Evolutionary conservation across 37 sponge, comb jelly and placozoan species (phyloP).

Genomic region (Spongilla lacustris): DNA sequence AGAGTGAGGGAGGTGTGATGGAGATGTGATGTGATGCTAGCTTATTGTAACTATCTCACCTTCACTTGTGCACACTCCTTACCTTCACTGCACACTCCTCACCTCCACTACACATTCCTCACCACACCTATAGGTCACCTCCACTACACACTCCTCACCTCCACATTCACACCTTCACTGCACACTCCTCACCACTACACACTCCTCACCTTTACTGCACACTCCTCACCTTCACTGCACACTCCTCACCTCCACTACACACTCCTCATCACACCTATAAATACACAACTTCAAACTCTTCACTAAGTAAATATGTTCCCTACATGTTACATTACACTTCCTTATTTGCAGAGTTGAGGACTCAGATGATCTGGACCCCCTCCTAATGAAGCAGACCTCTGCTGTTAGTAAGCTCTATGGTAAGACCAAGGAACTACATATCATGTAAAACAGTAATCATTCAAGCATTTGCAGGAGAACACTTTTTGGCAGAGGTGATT

Average conservation of each 20-base stretch:
- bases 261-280: neutral
- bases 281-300: no score
- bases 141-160: no score
- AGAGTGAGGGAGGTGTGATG: neutral
- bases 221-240: neutral
- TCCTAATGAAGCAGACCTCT: constrained; percentile 67
- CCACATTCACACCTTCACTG: no score
- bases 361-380: constrained; percentile 92
- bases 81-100: neutral
- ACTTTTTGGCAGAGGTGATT: constrained; percentile 96
- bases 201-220: neutral
- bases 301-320: no score
- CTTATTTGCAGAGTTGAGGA: constrained; percentile 75
- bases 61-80: neutral
- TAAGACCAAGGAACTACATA: constrained; percentile 8
- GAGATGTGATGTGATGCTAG: neutral
- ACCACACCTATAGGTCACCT: neutral
- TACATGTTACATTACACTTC: no score
- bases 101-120: neutral
- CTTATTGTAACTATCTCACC: neutral
- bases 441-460: neutral
- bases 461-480: constrained; percentile 68
- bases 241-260: neutral
- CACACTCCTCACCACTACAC: no score
- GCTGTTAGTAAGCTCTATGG: constrained; percentile 83